These are phyloP conservation scores for Centrocercus urophasianus DNA, from an alignment of 2,113 vertebrate genomes.

Conservation along the genomic window DNA sequence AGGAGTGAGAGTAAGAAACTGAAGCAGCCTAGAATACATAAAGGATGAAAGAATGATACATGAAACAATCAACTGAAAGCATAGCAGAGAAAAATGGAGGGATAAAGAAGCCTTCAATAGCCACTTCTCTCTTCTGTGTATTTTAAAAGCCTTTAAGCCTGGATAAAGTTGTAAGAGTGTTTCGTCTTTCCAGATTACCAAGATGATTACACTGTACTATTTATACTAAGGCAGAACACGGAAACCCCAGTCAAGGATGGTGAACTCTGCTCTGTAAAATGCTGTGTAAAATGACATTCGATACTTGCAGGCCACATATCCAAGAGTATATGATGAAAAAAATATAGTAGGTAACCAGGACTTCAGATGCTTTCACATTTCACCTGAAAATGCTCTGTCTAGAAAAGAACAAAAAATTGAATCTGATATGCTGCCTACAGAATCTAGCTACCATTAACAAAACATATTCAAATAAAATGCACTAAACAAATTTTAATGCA, in stretches of 20 bases:
- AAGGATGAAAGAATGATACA: background rate
- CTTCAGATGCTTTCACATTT: background rate
- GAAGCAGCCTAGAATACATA: background rate
- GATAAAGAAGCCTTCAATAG: background rate
- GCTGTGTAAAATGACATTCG: background rate
- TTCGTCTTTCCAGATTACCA: constrained; percentile 42
- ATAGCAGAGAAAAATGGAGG: background rate
- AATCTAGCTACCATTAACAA: background rate
- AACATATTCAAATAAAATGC: background rate
- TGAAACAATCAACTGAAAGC: background rate
- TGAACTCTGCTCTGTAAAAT: background rate
- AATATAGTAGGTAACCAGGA: background rate
- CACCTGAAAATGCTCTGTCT: background rate
- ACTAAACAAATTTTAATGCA: background rate
- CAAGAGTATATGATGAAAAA: background rate
- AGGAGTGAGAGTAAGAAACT: background rate
- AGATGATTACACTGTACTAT: constrained; percentile 19
- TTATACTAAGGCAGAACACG: background rate
- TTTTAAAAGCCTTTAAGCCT: constrained; percentile 47
- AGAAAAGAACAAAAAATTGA: background rate
- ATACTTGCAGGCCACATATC: background rate
- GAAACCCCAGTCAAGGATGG: background rate
- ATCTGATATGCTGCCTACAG: background rate
- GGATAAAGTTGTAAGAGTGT: background rate
- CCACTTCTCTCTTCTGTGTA: background rate